Conservation (phyloP, 2,888 invertebrate genomes). For the Buathra laborator region DNA sequence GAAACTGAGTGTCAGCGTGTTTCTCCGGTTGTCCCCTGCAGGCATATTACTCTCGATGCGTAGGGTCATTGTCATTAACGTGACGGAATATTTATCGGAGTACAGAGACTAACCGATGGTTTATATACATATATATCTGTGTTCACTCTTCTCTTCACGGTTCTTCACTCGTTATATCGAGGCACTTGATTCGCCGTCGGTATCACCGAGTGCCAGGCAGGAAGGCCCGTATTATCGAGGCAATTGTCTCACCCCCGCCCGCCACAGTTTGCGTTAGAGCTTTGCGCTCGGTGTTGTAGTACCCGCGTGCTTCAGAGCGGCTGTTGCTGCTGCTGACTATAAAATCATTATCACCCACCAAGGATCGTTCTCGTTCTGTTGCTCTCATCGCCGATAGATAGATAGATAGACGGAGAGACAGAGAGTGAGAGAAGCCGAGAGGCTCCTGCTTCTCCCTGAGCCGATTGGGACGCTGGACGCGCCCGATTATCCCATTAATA, state of each 20-base stretch:
- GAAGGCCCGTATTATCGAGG: conserved; percentile 84
- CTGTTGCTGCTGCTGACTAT: conserved; percentile 81
- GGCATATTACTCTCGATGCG: conserved; percentile 10
- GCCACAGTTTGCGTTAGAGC: conserved; percentile 57
- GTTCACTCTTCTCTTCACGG: conserved; percentile 60
- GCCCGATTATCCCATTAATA: conserved; percentile 84
- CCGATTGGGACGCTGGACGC: conserved; percentile 76
- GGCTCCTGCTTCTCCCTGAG: conserved; percentile 42
- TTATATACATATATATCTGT: conserved; percentile 76
- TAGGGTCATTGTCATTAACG: conserved; percentile 77
- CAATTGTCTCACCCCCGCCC: conserved; percentile 84
- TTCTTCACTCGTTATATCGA: conserved; percentile 73
- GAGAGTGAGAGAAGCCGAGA: conserved; percentile 21
- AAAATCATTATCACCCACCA: conserved; percentile 84
- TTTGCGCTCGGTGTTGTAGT: conserved; percentile 23
- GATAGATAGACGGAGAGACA: not conserved
- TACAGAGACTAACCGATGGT: conserved; percentile 71
- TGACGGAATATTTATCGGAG: conserved; percentile 68
- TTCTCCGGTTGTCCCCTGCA: conserved; percentile 7
- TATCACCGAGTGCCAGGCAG: conserved; percentile 85
- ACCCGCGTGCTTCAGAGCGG: conserved; percentile 43
- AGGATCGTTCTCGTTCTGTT: conserved; percentile 63
- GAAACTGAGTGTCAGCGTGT: not conserved
- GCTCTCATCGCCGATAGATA: conserved; percentile 29
- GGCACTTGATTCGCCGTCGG: conserved; percentile 83